Evolutionary conservation across 92 coral and sea anemone species (phyloP).

Genomic region (Phymanthus crucifer): DNA sequence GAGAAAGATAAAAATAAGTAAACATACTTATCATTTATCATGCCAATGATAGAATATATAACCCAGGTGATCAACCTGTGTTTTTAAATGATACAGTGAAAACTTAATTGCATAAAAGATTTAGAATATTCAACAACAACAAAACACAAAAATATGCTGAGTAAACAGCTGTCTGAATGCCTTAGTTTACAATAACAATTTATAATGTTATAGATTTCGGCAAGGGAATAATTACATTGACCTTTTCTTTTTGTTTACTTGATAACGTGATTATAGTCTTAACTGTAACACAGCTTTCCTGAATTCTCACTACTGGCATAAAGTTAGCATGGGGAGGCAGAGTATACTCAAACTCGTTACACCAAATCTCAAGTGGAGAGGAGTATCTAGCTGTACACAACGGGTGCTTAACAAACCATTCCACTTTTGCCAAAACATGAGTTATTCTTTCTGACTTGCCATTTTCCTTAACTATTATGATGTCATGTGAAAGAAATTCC

Average conservation of each 20-base stretch:
- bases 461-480: conserved; percentile 3
- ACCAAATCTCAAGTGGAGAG: conserved; percentile 46
- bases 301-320: conserved; percentile 44
- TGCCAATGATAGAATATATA: background rate
- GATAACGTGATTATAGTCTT: conserved; percentile 6
- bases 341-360: conserved; percentile 26
- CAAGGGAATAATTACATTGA: conserved; percentile 38
- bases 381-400: conserved; percentile 26
- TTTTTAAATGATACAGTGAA: background rate
- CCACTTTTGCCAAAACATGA: conserved; percentile 48
- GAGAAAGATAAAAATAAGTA: no score
- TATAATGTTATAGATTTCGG: conserved; percentile 24
- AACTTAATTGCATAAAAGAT: background rate
- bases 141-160: background rate
- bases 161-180: background rate
- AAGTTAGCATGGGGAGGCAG: conserved; percentile 23
- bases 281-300: conserved; percentile 28
- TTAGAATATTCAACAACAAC: background rate
- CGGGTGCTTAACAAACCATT: conserved; percentile 44
- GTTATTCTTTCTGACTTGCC: conserved; percentile 32
- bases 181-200: background rate
- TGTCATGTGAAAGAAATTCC: conserved; percentile 38
- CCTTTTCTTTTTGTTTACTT: conserved; percentile 25
- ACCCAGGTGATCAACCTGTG: background rate
- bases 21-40: no score